Base-by-base conservation (phyloP, 1,140 invertebrate species). In the Hyles euphorbiae region DNA sequence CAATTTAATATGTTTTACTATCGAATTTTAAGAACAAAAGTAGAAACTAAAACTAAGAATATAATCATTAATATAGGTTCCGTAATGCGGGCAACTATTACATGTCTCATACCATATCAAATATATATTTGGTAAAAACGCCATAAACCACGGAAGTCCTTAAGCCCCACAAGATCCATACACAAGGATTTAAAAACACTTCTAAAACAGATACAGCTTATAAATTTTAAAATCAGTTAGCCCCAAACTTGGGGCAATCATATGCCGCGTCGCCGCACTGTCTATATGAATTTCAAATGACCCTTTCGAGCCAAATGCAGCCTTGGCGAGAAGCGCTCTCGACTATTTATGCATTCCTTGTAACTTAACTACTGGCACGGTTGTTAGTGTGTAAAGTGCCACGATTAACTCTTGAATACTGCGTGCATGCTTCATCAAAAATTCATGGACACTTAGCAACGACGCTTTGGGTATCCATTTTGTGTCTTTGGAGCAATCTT, bases 231-330 rank as follows among this genome's bases (percentile, higher is more conserved):
- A 40, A 40, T 40, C 36, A 40, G 36, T 40, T 40, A 40, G 5
- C 36, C 36, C 36, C 36, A 8, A 40, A 40, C 4, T 40, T 5
- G 36, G 4, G 34, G 8, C 34, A 48, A 60, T 47, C 58, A 59
- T 61, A 66, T 62, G 53, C 58, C 10, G 36, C 33, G 47, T 11
- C 56, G 51, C 44, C 11, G 47, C 36, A 53, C 22, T 53, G 22
- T 45, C 60, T 55, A 63, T 63, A 72, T 72, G 66, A 72, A 72
- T 72, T 68, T 66, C 66, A 72, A 68, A 72, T 72, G 61, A 72
- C 57, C 53, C 66, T 47, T 63, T 66, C 66, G 63, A 68, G 69
- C 66, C 69, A 72, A 68, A 56, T 68, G 69, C 65, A 65, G 52
- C n/a, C 52, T 45, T 47, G 59, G 60, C 54, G 65, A 56, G 61